Evolutionary conservation across 92 coral and sea anemone genomes (phyloP).

Genomic region (Bergia sp.): DNA sequence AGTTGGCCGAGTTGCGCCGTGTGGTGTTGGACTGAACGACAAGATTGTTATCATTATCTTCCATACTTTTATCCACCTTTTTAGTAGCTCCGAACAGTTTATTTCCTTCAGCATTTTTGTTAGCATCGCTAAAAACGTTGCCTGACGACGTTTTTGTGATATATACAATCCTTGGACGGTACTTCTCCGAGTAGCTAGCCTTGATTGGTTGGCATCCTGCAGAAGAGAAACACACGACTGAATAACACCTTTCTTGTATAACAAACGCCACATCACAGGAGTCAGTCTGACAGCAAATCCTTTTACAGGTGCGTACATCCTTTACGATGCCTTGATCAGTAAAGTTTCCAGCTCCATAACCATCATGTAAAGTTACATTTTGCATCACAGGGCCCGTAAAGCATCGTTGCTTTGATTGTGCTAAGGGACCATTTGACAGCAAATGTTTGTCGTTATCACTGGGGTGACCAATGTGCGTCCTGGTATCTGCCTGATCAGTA

Average conservation of each 20-base stretch:
- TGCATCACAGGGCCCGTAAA: constrained; percentile 53
- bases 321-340: constrained; percentile 78
- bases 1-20: background rate
- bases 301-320: constrained; percentile 78
- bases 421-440: background rate
- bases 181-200: constrained; percentile 28
- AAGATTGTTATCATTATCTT: background rate
- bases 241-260: constrained; percentile 78
- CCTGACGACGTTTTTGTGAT: background rate
- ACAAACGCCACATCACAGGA: constrained; percentile 86
- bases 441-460: background rate
- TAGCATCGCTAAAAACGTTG: background rate
- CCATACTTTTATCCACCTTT: background rate
- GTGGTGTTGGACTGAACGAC: background rate
- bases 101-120: background rate
- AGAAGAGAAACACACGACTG: constrained; percentile 67
- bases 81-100: background rate
- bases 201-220: constrained; percentile 40
- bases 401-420: constrained; percentile 40
- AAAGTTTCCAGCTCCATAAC: constrained; percentile 75
- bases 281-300: constrained; percentile 84
- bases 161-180: constrained; percentile 12
- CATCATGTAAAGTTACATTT: constrained; percentile 79
- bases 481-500: background rate
- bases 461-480: background rate